Percentiles rank a stretch among this genome's conserved stretches.
Evolutionary conservation across 2,888 invertebrate species (phyloP).

Genomic region (Drosophila atripex): DNA sequence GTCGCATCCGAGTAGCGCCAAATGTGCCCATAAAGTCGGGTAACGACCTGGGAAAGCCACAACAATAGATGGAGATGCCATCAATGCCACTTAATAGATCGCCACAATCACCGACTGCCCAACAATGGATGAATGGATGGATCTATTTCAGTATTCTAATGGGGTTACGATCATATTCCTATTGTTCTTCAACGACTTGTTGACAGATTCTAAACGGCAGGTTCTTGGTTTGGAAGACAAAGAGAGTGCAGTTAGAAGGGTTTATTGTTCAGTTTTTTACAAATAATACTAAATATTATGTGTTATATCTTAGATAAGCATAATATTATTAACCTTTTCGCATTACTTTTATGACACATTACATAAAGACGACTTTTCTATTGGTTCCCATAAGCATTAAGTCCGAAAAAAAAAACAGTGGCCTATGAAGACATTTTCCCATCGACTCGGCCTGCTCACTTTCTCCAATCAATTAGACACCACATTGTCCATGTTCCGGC

Average conservation of each 20-base stretch:
- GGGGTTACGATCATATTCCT: constrained; percentile 12
- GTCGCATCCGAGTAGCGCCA: constrained; percentile 13
- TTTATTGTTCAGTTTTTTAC: not conserved
- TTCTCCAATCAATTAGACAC: constrained; percentile 75
- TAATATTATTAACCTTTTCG: too few relatives aligned
- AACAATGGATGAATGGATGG: constrained; percentile 42
- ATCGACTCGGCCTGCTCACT: constrained; percentile 61
- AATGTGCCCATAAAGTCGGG: constrained; percentile 35
- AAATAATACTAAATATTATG: too few relatives aligned
- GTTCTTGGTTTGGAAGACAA: not conserved
- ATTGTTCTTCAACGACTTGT: constrained; percentile 10
- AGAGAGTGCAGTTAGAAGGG: not conserved
- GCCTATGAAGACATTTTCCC: constrained; percentile 70
- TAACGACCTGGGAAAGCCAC: constrained; percentile 51
- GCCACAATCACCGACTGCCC: constrained; percentile 20
- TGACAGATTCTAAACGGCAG: not conserved
- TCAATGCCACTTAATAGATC: constrained; percentile 44
- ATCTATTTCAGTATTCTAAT: constrained; percentile 12
- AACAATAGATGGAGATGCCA: constrained; percentile 16
- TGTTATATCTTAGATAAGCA: too few relatives aligned
- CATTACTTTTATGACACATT: too few relatives aligned
- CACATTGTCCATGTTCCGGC: constrained; percentile 51
- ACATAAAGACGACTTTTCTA: too few relatives aligned
- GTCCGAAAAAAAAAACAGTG: not conserved
- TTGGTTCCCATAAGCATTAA: too few relatives aligned